Evolutionary conservation across 2,888 invertebrate species (phyloP).

Genomic region (Junonia oenone): DNA sequence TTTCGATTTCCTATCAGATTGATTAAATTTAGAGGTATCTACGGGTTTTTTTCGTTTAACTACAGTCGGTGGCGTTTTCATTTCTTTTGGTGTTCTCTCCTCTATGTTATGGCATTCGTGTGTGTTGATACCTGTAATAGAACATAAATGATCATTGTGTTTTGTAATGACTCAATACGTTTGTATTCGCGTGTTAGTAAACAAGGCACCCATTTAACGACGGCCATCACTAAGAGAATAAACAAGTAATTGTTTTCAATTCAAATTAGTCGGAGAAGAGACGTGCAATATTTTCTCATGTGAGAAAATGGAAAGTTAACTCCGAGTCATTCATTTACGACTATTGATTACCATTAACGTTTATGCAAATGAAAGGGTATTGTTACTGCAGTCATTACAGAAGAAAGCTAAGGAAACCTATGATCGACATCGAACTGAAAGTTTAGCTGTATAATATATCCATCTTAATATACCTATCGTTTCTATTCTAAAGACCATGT

Average conservation of each 20-base stretch:
- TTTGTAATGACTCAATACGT: conserved; percentile 25
- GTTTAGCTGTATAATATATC: background rate
- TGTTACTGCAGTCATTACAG: conserved; percentile 23
- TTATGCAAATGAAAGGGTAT: conserved; percentile 31
- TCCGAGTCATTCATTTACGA: conserved; percentile 26
- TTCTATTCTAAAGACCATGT: too few relatives aligned
- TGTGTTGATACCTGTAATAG: conserved; percentile 52
- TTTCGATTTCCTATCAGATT: conserved; percentile 88
- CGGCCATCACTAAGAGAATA: conserved; percentile 36
- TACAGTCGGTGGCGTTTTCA: conserved; percentile 66
- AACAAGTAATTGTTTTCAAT: conserved; percentile 49
- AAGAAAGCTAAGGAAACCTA: conserved; percentile 15
- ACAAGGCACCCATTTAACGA: conserved; percentile 33
- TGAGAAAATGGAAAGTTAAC: conserved; percentile 41
- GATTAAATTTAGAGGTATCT: conserved; percentile 81
- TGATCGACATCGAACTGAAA: background rate
- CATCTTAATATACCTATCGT: background rate
- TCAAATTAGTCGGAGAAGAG: conserved; percentile 38
- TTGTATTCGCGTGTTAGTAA: conserved; percentile 42
- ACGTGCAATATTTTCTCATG: conserved; percentile 31
- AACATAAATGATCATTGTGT: conserved; percentile 31
- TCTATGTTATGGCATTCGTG: conserved; percentile 43
- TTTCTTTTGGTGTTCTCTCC: conserved; percentile 38
- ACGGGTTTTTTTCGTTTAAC: conserved; percentile 75
- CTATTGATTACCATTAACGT: conserved; percentile 27